Conservation (phyloP, 2,888 invertebrate genomes). For the Diarsia mendica region DNA sequence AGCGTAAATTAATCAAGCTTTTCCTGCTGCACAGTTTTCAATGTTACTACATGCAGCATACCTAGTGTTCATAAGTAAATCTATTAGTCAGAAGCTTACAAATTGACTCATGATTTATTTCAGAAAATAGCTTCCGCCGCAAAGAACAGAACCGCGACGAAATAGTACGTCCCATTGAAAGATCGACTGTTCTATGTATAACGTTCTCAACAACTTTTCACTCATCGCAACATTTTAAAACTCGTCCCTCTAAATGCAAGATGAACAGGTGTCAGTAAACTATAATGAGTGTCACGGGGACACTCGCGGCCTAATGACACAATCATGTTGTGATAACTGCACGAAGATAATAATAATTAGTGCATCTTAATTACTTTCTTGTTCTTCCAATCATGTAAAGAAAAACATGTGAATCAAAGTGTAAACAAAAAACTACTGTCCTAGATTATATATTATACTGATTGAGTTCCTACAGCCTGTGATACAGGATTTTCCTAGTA, state of each 20-base stretch:
- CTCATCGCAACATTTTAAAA: slow-evolving; percentile 53
- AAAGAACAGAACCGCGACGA: slow-evolving; percentile 14
- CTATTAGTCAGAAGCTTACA: slow-evolving; percentile 52
- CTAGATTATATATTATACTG: too few relatives aligned
- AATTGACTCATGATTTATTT: slow-evolving; percentile 55
- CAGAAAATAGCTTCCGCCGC: slow-evolving; percentile 29
- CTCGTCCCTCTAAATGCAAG: slow-evolving; percentile 22
- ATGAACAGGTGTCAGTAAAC: slow-evolving; percentile 51
- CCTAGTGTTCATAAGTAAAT: slow-evolving; percentile 18
- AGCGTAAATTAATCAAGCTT: slow-evolving; percentile 23
- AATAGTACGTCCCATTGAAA: slow-evolving; percentile 36
- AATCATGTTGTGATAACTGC: slow-evolving; percentile 47
- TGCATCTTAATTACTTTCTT: slow-evolving; percentile 23
- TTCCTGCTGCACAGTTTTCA: slow-evolving; percentile 6
- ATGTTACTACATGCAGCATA: slow-evolving; percentile 19
- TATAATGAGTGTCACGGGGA: slow-evolving; percentile 46
- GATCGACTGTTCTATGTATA: slow-evolving; percentile 38
- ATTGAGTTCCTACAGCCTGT: too few relatives aligned
- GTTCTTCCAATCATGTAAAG: neutral
- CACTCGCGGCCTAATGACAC: slow-evolving; percentile 41
- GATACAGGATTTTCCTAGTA: too few relatives aligned
- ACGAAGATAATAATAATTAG: slow-evolving; percentile 18
- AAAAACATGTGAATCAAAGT: neutral
- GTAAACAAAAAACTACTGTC: too few relatives aligned
- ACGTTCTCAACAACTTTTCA: slow-evolving; percentile 20